Evolutionary conservation across 2,113 vertebrate genomes (phyloP).

Genomic region (Grus americana): DNA sequence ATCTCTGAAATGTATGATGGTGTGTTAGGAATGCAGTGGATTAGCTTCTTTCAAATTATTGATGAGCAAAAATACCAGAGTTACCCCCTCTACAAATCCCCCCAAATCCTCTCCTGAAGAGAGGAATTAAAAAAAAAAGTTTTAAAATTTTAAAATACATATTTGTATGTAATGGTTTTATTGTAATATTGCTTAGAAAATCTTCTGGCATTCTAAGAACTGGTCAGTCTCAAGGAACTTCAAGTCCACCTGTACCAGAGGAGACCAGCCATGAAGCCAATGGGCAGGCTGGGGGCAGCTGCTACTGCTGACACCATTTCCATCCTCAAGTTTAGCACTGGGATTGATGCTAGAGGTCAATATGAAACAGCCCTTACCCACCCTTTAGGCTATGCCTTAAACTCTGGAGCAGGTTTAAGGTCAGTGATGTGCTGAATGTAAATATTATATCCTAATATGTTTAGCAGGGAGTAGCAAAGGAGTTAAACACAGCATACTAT

Average conservation of each 20-base stretch:
- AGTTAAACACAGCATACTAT: neutral
- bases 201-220: neutral
- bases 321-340: neutral
- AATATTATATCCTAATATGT: neutral
- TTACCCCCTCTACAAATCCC: neutral
- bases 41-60: neutral
- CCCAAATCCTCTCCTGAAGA: neutral
- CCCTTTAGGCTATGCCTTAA: neutral
- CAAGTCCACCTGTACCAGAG: accelerated
- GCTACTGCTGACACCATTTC: neutral
- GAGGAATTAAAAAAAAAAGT: neutral
- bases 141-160: neutral
- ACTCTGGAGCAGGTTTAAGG: neutral
- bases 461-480: neutral
- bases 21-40: neutral
- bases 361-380: neutral
- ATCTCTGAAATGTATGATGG: neutral
- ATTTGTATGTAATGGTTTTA: neutral
- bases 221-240: neutral
- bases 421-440: neutral
- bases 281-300: neutral
- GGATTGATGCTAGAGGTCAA: accelerated
- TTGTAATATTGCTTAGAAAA: neutral
- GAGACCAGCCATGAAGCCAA: neutral
- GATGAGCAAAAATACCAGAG: neutral